Percentiles rank a stretch among this genome's conserved stretches.
Evolutionary conservation across 2,888 invertebrate genomes (phyloP).

Genomic region (Hyalella azteca): DNA sequence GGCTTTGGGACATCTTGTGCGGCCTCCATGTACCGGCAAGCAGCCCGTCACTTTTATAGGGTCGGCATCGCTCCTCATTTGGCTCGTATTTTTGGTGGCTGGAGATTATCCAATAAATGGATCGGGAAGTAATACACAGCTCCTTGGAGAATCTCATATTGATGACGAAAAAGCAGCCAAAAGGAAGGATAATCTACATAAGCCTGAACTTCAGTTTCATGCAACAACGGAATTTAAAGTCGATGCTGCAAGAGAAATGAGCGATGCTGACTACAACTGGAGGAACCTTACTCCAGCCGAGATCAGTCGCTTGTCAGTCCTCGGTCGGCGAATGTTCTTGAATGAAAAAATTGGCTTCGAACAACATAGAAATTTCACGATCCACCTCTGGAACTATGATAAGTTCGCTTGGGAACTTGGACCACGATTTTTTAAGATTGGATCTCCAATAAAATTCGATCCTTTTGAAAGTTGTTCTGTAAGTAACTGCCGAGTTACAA

Average conservation of each 20-base stretch:
- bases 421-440: slow-evolving; percentile 68
- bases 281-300: slow-evolving; percentile 43
- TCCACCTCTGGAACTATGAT: slow-evolving; percentile 71
- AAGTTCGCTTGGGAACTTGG: slow-evolving; percentile 67
- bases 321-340: slow-evolving; percentile 51
- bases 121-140: too few relatives aligned
- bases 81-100: too few relatives aligned
- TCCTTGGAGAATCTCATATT: too few relatives aligned
- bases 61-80: too few relatives aligned
- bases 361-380: slow-evolving; percentile 63
- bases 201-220: too few relatives aligned
- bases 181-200: too few relatives aligned
- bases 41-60: too few relatives aligned
- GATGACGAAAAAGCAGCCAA: too few relatives aligned
- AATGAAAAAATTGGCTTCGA: slow-evolving; percentile 40
- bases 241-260: background rate
- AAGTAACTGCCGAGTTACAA: slow-evolving; percentile 70
- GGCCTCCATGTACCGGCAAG: too few relatives aligned
- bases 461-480: slow-evolving; percentile 71
- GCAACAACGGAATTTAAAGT: too few relatives aligned
- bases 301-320: slow-evolving; percentile 39
- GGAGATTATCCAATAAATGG: too few relatives aligned
- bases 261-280: slow-evolving; percentile 44
- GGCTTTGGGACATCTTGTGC: too few relatives aligned
- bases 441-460: slow-evolving; percentile 64